Evolutionary conservation across 37 sponge, comb jelly and placozoan genomes (phyloP), one percentile per base, ranked within the genome.

Genomic region (Dysidea cf. avara): DNA sequence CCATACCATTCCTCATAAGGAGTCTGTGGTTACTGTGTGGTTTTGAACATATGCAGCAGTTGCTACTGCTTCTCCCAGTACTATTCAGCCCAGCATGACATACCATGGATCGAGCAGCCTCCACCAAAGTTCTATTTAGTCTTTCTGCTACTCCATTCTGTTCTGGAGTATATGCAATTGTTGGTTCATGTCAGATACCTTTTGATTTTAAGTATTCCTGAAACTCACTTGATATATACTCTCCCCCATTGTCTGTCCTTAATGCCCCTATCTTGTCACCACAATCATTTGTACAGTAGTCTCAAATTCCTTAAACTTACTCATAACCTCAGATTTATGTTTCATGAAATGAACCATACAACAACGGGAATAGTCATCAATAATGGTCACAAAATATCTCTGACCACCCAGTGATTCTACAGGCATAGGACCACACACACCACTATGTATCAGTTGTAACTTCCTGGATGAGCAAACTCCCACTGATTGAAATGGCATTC

Each of bases 121-220:
- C 84, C 71, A 69, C 33, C 31, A 76, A 53, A n/a, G 83, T 83
- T 14, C 77, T 34, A 37, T 74, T 74, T 75, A 82, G 58, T 35
- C 84, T 68, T 61, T 83, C 84, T 46, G 77, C 84, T 20, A 83
- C 77, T 70, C 84, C 77, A 64, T 83, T 83, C 38, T 83, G 84
- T 69, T 83, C 77, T 32, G 77, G 84, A 22, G 77, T 61, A 39
- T 83, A 47, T 28, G 75, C 49, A 16, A 85, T 39, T 22, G 79
- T 85, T 33, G 71, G 68, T 43, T 85, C 79, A 39, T 78, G 74
- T 16, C 38, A 73, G 62, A 78, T 78, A 30, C 86, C 74, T n/a
- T 65, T 78, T 21, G 38, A 53, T 31, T 83, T 68, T 39, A 83
- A 57, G n/a, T 76, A 83, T 26, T 21, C 56, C 57, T 69, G 31